Evolutionary conservation across 2,797 vertebrate species (phyloP), one percentile per base, ranked within the genome.

Genomic region (Iguana delicatissima): DNA sequence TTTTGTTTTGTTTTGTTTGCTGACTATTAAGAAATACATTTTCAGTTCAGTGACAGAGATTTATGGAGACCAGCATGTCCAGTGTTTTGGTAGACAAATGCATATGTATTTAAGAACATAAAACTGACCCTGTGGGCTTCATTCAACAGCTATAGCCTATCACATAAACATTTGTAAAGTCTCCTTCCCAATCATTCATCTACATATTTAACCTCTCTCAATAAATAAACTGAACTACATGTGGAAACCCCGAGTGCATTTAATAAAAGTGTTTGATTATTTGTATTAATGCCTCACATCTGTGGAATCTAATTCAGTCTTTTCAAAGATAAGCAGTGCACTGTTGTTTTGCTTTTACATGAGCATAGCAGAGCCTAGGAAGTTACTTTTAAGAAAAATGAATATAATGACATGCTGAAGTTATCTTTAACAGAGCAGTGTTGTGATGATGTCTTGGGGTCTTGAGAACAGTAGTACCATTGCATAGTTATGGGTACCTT

Each of bases 51-150:
- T 80, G 64, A 80, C 85, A 87, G 74, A 92, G 80, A 76, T 50
- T 32, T 74, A 86, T 89, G 0, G 91, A 93, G 86, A 89, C 93
- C 89, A 90, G 77, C 85, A 88, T 91, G 89, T 92, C 86, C 72
- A 96, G 93, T 94, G 87, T 91, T 81, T 88, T 94, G 94, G 72
- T 91, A 95, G 93, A 90, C 93, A 92, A 96, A 95, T 94, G 95
- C 35, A 87, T 91, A 89, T 85, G 93, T 95, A 89, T 95, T 97
- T 95, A 96, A 95, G 92, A 95, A 91, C 84, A 90, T 64, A 80
- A 85, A 93, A 77, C 69, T 93, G 93, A 94, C 92, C 86, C 94
- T 62, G 84, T 89, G 93, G 91, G 91, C 89, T 89, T 96, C 94
- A 93, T 93, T 97, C 91, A 91, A 83, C 90, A 95, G 35, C 89